phyloP scores from a whole-genome alignment of 2,113 vertebrate species.

The Chauna torquata region DNA sequence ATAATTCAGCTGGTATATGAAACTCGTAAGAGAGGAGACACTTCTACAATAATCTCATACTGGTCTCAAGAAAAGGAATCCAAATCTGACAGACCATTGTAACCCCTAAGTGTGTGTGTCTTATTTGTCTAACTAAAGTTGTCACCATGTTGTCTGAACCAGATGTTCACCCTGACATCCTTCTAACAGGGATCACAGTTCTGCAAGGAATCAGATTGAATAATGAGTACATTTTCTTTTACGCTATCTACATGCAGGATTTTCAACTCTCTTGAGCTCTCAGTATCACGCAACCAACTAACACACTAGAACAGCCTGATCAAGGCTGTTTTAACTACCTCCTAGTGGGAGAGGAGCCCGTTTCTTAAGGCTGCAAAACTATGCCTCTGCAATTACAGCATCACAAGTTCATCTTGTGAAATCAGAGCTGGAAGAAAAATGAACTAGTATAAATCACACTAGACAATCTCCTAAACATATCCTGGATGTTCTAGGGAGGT shows the following conservation, averaged over 20 bases:
- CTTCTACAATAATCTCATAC: neutral
- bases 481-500: neutral
- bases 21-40: neutral
- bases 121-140: neutral
- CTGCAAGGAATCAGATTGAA: neutral
- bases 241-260: neutral
- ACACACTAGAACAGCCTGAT: neutral
- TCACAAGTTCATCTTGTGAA: slow-evolving; percentile 39
- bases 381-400: slow-evolving; percentile 3
- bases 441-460: neutral
- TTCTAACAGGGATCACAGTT: neutral
- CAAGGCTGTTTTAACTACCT: neutral
- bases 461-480: neutral
- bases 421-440: slow-evolving; percentile 25
- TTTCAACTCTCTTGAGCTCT: neutral
- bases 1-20: neutral
- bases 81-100: neutral
- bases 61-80: neutral
- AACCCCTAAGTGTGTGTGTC: neutral
- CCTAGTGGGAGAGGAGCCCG: neutral
- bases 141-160: neutral
- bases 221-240: neutral
- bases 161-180: neutral
- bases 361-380: slow-evolving; percentile 16
- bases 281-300: neutral